Base-by-base conservation (phyloP, 2,888 invertebrate genomes). In the Chrysomela aeneicollis region DNA sequence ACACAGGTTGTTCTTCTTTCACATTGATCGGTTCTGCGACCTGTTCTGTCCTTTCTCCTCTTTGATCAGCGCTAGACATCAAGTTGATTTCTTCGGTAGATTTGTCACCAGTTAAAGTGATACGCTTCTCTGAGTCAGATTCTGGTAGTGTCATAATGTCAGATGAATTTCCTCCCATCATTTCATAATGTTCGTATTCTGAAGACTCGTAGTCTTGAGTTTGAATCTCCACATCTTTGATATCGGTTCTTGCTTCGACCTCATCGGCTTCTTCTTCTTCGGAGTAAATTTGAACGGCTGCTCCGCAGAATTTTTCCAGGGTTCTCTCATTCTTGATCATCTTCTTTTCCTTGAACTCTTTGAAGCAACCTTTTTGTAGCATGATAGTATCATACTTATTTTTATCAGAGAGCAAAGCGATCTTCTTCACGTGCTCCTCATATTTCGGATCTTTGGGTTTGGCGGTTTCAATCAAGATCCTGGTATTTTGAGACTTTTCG, bases 281-380 rank as follows among this genome's bases (percentile, higher is more conserved):
- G 3, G 8, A 15, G 30, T 59, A 50, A 49, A 18, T 22, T 59
- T 59, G 17, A 46, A 75, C 71, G 52, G 70, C 66, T 21, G 69
- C 70, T 18, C 65, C 68, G 46, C 60, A 59, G 35, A 65, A 53
- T 53, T 62, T 37, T 30, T 73, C 63, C 0, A 67, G 57, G 30
- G 66, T 63, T 54, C 66, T 64, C 59, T 62, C 61, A 19, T 65
- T 65, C 17, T 26, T 65, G 19, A 8, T 61, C 0, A 67, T 68
- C 69, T 79, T 77, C 35, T 79, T 81, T 50, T 78, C 77, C 58
- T 77, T 70, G 63, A 81, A 64, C 63, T 81, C 81, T 9, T 69
- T 68, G 53, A 81, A 81, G 60, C 81, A 81, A 30, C 75, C 71
- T 62, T 79, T 78, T 66, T 81, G 81, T 3, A 73, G 69, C 63